These are phyloP conservation scores for Narcine bancroftii DNA, from an alignment of 2,113 vertebrate genomes.

Conservation along the genomic window DNA sequence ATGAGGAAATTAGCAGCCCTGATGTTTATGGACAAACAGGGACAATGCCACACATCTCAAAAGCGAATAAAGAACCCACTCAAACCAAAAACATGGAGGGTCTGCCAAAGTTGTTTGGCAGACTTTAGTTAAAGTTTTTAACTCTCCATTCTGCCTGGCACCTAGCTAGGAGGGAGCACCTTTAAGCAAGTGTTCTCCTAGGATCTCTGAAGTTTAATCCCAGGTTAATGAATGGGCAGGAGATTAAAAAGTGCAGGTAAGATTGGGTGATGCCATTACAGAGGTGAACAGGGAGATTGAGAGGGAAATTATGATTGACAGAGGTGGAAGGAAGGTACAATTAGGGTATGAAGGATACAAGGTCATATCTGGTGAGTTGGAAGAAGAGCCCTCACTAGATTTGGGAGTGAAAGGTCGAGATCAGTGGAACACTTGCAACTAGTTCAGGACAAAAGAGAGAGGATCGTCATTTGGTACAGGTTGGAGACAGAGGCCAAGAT, in stretches of 20 bases:
- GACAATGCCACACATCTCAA: background rate
- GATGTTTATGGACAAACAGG: background rate
- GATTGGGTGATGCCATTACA: background rate
- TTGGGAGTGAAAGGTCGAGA: no score
- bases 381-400: no score
- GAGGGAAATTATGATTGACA: background rate
- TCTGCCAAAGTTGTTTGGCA: background rate
- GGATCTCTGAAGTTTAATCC: background rate
- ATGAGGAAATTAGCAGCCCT: background rate
- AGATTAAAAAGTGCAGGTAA: background rate
- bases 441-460: no score
- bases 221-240: background rate
- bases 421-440: no score
- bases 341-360: background rate
- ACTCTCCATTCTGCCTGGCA: background rate
- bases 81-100: background rate
- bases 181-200: background rate
- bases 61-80: background rate
- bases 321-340: background rate
- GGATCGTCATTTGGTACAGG: no score
- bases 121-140: background rate
- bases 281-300: background rate
- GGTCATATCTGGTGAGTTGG: no score
- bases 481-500: no score
- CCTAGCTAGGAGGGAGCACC: background rate